These are phyloP conservation scores for Drosophila burlai DNA, from an alignment of 1,140 invertebrate genomes.

Conservation along the genomic window DNA sequence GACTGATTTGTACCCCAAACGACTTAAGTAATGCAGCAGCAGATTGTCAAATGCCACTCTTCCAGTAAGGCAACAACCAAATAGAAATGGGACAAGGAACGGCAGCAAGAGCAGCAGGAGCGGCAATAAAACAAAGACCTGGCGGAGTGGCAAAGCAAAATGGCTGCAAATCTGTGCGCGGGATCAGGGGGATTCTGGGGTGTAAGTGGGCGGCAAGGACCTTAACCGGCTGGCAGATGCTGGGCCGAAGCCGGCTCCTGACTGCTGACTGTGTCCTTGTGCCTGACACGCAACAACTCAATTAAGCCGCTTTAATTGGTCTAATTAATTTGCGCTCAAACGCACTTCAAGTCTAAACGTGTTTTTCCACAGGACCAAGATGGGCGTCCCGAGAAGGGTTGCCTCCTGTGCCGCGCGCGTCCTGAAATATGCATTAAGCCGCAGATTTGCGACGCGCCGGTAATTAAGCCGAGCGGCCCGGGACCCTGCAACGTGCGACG, in stretches of 20 bases:
- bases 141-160: conserved; percentile 46
- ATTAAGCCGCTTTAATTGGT: conserved; percentile 84
- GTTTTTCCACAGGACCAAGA: conserved; percentile 62
- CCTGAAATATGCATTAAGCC: conserved; percentile 78
- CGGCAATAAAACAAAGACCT: conserved; percentile 41
- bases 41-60: conserved; percentile 56
- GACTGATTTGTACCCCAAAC: conserved; percentile 60
- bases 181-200: conserved; percentile 16
- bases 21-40: conserved; percentile 65
- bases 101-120: neutral
- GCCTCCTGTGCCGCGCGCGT: conserved; percentile 30
- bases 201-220: conserved; percentile 1
- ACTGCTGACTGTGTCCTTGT: conserved; percentile 62
- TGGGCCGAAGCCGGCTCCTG: conserved; percentile 17
- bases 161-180: conserved; percentile 49
- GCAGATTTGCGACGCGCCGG: conserved; percentile 72
- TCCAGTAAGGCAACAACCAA: conserved; percentile 36
- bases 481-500: conserved; percentile 37
- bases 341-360: conserved; percentile 81
- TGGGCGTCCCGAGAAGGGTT: conserved; percentile 56
- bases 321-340: conserved; percentile 85
- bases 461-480: conserved; percentile 65
- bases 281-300: conserved; percentile 79
- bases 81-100: conserved; percentile 5
- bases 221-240: conserved; percentile 16